These are phyloP conservation scores for Antedon mediterranea DNA, from an alignment of 53 echinoderm and acorn worm species.

Conservation along the genomic window DNA sequence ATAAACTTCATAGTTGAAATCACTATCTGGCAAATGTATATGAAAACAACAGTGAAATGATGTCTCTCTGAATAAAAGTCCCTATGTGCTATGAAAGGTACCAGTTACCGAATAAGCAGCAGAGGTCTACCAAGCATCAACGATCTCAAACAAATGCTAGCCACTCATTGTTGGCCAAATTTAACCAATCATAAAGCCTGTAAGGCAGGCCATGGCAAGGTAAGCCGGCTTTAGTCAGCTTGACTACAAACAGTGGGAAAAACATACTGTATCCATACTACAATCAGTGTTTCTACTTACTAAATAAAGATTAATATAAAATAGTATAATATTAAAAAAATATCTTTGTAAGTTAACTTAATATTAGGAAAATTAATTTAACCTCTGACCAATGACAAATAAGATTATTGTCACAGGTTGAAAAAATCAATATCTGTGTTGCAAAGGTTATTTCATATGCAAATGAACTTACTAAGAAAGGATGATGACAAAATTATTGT, in stretches of 20 bases:
- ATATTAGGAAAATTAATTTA: neutral
- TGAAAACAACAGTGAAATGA: neutral
- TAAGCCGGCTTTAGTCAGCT: neutral
- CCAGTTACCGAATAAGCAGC: neutral
- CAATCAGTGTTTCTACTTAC: neutral
- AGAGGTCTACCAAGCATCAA: neutral
- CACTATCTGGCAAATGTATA: too few species aligned
- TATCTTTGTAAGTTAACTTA: neutral
- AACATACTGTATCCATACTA: neutral
- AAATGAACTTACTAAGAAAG: neutral
- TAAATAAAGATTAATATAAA: neutral
- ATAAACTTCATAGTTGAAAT: too few species aligned
- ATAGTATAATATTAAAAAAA: neutral
- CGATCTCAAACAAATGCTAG: neutral
- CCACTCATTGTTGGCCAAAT: neutral
- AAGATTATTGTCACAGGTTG: neutral
- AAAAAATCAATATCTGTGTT: neutral
- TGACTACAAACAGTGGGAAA: neutral
- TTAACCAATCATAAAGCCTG: neutral
- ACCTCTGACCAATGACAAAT: neutral
- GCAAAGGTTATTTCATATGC: neutral
- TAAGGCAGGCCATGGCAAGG: neutral
- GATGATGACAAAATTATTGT: neutral
- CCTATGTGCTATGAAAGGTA: neutral
- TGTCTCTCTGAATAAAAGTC: neutral